Base-by-base conservation (phyloP, 2,113 vertebrate genomes). In the Centrocercus urophasianus region DNA sequence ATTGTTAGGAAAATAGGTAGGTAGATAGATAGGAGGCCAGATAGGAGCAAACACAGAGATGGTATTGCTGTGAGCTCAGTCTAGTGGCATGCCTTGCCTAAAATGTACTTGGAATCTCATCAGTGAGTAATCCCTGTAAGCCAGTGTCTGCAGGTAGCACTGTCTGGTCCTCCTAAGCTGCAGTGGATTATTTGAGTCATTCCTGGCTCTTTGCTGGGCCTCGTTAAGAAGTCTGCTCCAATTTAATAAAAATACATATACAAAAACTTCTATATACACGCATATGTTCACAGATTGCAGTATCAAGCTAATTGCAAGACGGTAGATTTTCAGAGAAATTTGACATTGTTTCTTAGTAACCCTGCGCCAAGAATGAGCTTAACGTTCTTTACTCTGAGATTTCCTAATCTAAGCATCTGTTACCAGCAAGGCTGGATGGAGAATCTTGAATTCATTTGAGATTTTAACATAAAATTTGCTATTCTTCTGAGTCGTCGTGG, bases 1-100 rank as follows among this genome's bases (percentile, higher is more conserved):
- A 25, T 50, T 50, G 25, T 50, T 24, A 25, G 25, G 48, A 25
- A 50, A 50, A 50, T 25, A 50, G 48, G 25, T 13, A 13, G 42
- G 3, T 43, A 16, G 42, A 42, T 42, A 42, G 66, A 95, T 89
- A 89, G 61, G 57, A 93, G 81, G 93, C 83, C 84, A 82, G 66
- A 38, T 38, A 38, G 9, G 10, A 78, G 87, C 73, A n/a, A 42
- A 84, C 47, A 14, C 6, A 72, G 70, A 19, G 25, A 24, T 60
- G 38, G 52, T 54, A 21, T 65, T 81, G 61, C 91, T 82, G 61
- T 42, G 73, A 78, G 67, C 57, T 86, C 73, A 89, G 57, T 65
- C 56, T 77, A 6, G 32, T 43, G 11, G 16, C 54, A 7, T 52
- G 75, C 59, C 66, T 56, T 56, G 57, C 38, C 61, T 88, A 38